Base-by-base conservation (phyloP, 2,888 invertebrate genomes). In the Phorcus lineatus region DNA sequence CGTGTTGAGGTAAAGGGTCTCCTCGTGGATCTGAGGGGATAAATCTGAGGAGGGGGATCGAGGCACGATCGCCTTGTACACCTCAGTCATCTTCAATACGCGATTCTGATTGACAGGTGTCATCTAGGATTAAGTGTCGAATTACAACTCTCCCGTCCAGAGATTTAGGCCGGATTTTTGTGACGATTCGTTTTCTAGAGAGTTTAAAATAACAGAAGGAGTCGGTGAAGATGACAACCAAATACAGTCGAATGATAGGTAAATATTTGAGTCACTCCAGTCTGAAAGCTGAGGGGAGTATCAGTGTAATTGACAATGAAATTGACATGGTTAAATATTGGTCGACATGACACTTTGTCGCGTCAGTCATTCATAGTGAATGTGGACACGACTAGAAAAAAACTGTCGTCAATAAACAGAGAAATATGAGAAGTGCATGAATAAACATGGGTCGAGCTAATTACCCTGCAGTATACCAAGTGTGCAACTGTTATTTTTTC, bases 301-400 rank as follows among this genome's bases (percentile, higher is more conserved):
- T 70, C 70, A 36, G 19, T 70, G 70, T 19, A 70, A 70, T 40
- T 31, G 70, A 70, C 70, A 70, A 70, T 70, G 70, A 70, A 70
- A 70, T 70, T 70, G 70, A 70, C 70, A 70, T 70, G 70, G 70
- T 70, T 70, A 70, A 70, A 70, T 70, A 70, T 70, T 70, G 36
- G 70, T 36, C 70, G 70, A 70, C 70, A 70, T 70, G 70, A 70
- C 70, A 70, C 70, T 36, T 70, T 36, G 70, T 28, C 70, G 70
- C 70, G 70, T 70, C 70, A 70, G n/a, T 70, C 40, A 70, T 70
- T 70, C 31, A 28, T 31, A 19, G 70, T 31, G 3, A 67, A 7
- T 36, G 36, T 31, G 70, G 70, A 70, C 70, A 70, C 36, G 40
- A 36, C 31, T 70, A n/a, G 17, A 17, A 40, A 70, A 70, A 70